Evolutionary conservation across 2,113 vertebrate genomes (phyloP), one percentile per base, ranked within the genome.

Genomic region (Dipodomys stephensi): DNA sequence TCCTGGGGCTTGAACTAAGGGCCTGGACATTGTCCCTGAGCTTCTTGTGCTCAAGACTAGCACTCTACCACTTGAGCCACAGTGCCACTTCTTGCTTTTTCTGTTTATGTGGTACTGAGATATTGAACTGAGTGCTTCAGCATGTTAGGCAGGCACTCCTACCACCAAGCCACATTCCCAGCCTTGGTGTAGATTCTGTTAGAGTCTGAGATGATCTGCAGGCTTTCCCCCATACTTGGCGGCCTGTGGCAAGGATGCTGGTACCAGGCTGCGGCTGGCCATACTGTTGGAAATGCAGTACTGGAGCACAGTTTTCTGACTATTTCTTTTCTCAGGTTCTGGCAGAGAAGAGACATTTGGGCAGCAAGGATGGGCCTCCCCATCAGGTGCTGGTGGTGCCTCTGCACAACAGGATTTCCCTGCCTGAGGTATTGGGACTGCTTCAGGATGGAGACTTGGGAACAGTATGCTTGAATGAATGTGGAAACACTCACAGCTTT

Each of bases 301-400:
- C 35, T 77, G 16, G 28, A 60, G 27, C 2, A 4, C 32, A 83
- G 20, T 0, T 11, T 2, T n/a, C 0, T 62, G 68, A 27, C 80
- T 20, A 0, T 64, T 12, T 82, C 10, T 83, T 5, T 28, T n/a
- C 39, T 0, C 79, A 99, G 99, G 99, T 99, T 91, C 94, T 99
- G 92, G 98, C 98, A 0, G 99, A 99, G 97, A 99, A 99, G 97
- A 98, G 99, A 7, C 98, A 97, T 32, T 97, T 99, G 6, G 99
- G 99, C 93, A 98, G 98, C 97, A 98, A 98, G 92, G 99, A 99
- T 1, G 99, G 99, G 1, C 99, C 99, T 2, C 99, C 99, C 1
- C 99, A 99, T 96, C 98, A 99, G 57, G 99, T 99, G 90, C 98
- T 97, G 1, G 98, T 99, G 92, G 97, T 99, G 71, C 97, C 98